These are phyloP conservation scores for Pentamera pediparva DNA, from an alignment of 53 echinoderm and acorn worm species.

Conservation along the genomic window DNA sequence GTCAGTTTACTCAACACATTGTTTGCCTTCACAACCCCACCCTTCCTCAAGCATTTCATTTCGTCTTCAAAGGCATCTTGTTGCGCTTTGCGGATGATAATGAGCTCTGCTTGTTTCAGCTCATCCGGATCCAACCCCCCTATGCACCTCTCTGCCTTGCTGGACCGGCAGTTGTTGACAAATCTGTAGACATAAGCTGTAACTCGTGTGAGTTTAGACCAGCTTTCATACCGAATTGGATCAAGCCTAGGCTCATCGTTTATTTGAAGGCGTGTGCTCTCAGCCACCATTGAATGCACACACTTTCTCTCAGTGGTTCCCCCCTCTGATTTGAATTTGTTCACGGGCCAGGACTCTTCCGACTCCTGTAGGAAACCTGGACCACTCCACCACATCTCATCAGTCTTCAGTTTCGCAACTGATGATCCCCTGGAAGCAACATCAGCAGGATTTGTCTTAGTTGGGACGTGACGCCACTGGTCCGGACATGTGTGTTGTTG, in stretches of 20 bases:
- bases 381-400: conserved; percentile 23
- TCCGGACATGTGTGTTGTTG: neutral
- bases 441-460: conserved; percentile 43
- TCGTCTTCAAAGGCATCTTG: neutral
- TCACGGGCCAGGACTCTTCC: neutral
- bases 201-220: neutral
- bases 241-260: neutral
- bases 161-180: neutral
- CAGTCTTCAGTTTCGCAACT: neutral
- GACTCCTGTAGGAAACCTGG: conserved; percentile 20
- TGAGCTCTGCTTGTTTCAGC: neutral
- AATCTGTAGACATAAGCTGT: neutral
- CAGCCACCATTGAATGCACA: no score
- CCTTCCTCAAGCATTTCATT: neutral
- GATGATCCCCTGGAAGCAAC: conserved; percentile 35
- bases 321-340: no score
- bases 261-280: no score
- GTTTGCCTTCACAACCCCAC: neutral
- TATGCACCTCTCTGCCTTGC: neutral
- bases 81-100: neutral
- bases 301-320: no score
- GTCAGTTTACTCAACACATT: neutral
- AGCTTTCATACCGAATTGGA: neutral
- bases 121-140: neutral
- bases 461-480: conserved; percentile 45